Base-by-base conservation (phyloP, 1,140 invertebrate species). In the Bombus turneri region DNA sequence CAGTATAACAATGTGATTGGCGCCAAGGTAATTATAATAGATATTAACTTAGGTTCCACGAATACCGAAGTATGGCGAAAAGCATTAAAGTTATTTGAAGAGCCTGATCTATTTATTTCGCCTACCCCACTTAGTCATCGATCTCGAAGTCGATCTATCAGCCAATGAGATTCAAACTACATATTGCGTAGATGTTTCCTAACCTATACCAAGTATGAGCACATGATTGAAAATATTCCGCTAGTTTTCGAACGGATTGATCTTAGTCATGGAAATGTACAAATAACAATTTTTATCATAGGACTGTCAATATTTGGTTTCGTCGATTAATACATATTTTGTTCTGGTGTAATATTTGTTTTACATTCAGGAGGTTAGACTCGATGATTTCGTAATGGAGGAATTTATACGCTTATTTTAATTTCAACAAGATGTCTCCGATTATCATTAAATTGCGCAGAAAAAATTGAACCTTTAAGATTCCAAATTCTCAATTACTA, bases 41-140 rank as follows among this genome's bases (percentile, higher is more conserved):
- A 53, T 53, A 53, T 53, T 59, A 25, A 59, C 28, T 62, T 69
- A 69, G 22, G 10, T 22, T 69, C 68, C 68, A 37, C 68, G 34
- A 69, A 69, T 69, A 69, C 18, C 68, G 34, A 72, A 8, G 39
- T 72, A 72, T 41, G 1, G 37, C 69, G 22, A 71, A 41, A 72
- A 41, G 69, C 39, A 72, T 28, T 41, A 12, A n/a, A 71, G 69
- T 41, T 72, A 71, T 41, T 72, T 72, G 69, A 41, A 41, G 37
- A 69, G 37, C 39, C 6, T 71, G 28, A 8, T 72, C 28, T 72
- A 72, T 72, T 72, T 72, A 41, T 72, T 72, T n/a, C 69, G 34
- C 34, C 22, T 39, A 53, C 47, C 22, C 34, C 34, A 37, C 22
- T n/a, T 41, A 72, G 13, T 41, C 28, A 72, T 39, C 28, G 69